A percentile compares a stretch with the other conserved stretches of the same genome.
phyloP scores from a whole-genome alignment of 2,888 invertebrate genomes.

The Nasonovia ribisnigri region DNA sequence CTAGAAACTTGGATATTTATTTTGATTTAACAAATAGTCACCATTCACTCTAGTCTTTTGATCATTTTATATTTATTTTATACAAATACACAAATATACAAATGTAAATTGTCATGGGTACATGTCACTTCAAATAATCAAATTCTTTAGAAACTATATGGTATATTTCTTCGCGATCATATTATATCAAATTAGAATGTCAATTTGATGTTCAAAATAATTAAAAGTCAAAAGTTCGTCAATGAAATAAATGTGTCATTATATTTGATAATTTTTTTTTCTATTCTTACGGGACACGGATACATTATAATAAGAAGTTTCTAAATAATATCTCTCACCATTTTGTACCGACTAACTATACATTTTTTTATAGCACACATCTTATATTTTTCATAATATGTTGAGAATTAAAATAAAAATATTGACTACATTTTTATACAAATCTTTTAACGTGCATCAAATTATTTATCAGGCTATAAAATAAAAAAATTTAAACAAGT shows the following conservation, averaged over 20 bases:
- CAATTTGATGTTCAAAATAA: background rate
- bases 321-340: background rate
- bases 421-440: background rate
- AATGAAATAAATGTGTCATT: background rate
- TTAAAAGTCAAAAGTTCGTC: background rate
- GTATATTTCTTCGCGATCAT: background rate
- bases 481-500: background rate
- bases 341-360: too few species aligned
- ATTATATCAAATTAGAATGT: background rate
- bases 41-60: background rate
- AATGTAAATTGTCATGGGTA: background rate
- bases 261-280: background rate
- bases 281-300: background rate
- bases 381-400: background rate
- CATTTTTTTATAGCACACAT: background rate
- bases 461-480: background rate
- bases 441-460: background rate
- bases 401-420: background rate
- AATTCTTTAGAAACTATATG: background rate
- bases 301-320: background rate
- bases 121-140: background rate
- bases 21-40: background rate
- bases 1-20: background rate
- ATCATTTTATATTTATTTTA: background rate
- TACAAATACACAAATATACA: background rate